Evolutionary conservation across 2,888 invertebrate genomes (phyloP), one percentile per base, ranked within the genome.

Genomic region (Tiliacea aurago): DNA sequence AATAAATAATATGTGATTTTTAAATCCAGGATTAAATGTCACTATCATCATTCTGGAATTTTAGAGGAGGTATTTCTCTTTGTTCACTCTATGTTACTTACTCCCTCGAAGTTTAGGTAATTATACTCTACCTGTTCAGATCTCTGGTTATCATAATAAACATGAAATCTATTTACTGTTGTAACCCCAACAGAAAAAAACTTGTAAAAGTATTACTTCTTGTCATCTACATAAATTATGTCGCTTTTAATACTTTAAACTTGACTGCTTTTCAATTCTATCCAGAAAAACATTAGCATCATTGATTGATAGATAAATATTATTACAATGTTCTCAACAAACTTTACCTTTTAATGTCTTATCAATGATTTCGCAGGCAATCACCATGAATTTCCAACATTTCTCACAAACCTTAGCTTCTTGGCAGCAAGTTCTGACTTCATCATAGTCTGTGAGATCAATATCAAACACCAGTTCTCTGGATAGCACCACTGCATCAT

Each of bases 361-460:
- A 92, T 99, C 98, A 68, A 99, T 94, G 78, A 99, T 98, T 95
- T 98, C 98, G 87, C 99, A 98, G 55, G 99, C 99, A 76, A 99
- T 96, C 20, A 97, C 97, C 98, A 99, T 99, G 90, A 99, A 99
- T 89, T 98, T 99, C 99, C 99, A 99, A 92, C 99, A 99, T 93
- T 98, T 99, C 2, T 93, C 93, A 93, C 99, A 99, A 18, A 99
- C 98, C 90, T 98, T 98, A 2, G 99, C 98, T 69, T 98, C 99
- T 70, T 97, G 97, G 90, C 99, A 99, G 91, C 99, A 99, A 45
- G 97, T 98, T 91, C 99, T 96, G 0, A 99, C 98, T 91, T 99
- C 99, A 96, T 99, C 99, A 93, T 99, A 99, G 95, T 99, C 99
- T 51, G 99, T 99, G 97, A 99, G 98, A 97, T 99, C 99, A 88